phyloP scores from a whole-genome alignment of 2,888 invertebrate genomes.

The Orchesella flavescens region DNA sequence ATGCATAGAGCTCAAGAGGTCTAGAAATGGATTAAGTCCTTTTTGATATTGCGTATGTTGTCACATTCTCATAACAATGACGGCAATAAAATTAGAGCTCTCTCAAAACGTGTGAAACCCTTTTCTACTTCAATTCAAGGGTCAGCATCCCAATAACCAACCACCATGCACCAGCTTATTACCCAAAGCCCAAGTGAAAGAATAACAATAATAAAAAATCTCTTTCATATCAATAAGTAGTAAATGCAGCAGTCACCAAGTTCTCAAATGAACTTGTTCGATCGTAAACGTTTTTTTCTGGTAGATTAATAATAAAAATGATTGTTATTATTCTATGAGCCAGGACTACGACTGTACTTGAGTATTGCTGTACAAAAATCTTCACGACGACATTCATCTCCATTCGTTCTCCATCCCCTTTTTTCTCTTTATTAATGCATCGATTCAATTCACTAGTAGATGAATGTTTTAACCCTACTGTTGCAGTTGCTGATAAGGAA shows the following conservation, averaged over 20 bases:
- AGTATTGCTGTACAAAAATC: neutral
- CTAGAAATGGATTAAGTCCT: slow-evolving; percentile 34
- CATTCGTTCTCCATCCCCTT: slow-evolving; percentile 29
- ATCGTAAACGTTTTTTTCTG: slow-evolving; percentile 2
- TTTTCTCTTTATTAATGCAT: slow-evolving; percentile 31
- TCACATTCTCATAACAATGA: slow-evolving; percentile 31
- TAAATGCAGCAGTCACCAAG: neutral
- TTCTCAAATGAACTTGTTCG: neutral
- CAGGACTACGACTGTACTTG: too few relatives aligned
- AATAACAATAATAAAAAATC: neutral
- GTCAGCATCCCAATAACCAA: neutral
- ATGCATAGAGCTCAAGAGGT: slow-evolving; percentile 14
- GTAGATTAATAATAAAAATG: neutral
- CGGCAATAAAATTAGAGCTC: slow-evolving; percentile 20
- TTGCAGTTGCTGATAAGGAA: neutral
- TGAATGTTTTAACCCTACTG: neutral
- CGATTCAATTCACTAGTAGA: slow-evolving; percentile 15
- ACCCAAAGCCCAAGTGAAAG: neutral
- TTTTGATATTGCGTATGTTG: slow-evolving; percentile 23
- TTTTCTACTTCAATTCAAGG: neutral
- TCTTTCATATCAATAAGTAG: neutral
- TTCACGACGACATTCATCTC: neutral
- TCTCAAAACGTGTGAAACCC: slow-evolving; percentile 25
- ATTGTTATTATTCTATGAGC: neutral
- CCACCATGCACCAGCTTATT: slow-evolving; percentile 10